Base-by-base conservation (phyloP, 2,113 vertebrate genomes). In the Protobothrops flavoviridis region DNA sequence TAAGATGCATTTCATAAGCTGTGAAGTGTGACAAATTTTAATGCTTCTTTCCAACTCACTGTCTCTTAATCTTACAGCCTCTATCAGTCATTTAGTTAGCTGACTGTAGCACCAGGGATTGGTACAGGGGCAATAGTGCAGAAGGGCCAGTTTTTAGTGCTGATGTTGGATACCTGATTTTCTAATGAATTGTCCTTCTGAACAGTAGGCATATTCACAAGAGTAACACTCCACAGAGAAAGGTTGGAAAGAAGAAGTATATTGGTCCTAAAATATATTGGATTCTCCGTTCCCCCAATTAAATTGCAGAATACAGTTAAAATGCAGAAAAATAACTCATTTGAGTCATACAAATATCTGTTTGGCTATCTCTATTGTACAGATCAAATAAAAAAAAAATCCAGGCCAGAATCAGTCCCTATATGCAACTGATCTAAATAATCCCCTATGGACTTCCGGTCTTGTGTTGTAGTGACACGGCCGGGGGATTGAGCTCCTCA, bases 1-100 rank as follows among this genome's bases (percentile, higher is more conserved):
- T 64, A 33, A 69, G 81, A 26, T 11, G 11, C 33, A 87, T 52
- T 93, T 53, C 57, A 64, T 53, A 88, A 88, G 39, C 57, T 74
- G 24, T 91, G 90, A 93, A 91, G 57, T 88, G 50, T 93, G 90
- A 91, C 85, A 88, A 74, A 93, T 69, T 88, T 91, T 53, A 93
- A 87, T 74, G 26, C 59, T 74, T 88, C 57, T 55, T 91, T 87
- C 59, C 24, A 90, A 50, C 20, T 74, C 57, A 74, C 39, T 13
- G 6, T 74, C 50, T 59, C 11, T 33, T 93, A 91, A 91, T 90
- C 33, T 88, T 74, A 91, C 91, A 91, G 64, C 24, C 9, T 87
- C 81, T 55, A 8, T 55, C 56, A 69, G 57, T n/a, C 85, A 74
- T 87, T 93, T 64, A 90, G 55, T 69, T 64, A 69, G 50, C 57